Conservation (phyloP, 2,113 vertebrate genomes). For the Potamarius usumacintae region DNA sequence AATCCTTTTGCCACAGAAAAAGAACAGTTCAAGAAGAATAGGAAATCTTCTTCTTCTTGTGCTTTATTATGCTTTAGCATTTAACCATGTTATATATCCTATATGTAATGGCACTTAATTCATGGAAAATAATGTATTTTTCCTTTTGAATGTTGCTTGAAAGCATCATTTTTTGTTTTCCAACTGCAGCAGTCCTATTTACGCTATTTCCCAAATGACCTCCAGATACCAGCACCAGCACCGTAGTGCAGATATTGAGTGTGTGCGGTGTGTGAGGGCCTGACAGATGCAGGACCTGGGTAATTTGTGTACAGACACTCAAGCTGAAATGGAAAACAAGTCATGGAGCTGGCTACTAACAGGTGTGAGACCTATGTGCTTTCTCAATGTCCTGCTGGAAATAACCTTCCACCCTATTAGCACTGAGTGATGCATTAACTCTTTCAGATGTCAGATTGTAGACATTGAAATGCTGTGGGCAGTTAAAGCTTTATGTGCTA, state of each 20-base stretch:
- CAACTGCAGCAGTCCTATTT: background rate
- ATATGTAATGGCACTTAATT: background rate
- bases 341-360: slow-evolving; percentile 28
- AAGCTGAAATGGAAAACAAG: slow-evolving; percentile 52
- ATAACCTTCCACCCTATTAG: slow-evolving; percentile 50
- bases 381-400: slow-evolving; percentile 31
- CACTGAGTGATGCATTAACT: slow-evolving; percentile 37
- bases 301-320: slow-evolving; percentile 50
- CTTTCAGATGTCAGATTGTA: background rate
- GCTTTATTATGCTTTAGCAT: background rate
- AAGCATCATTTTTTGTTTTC: slow-evolving; percentile 24
- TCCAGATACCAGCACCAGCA: background rate
- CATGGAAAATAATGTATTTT: background rate
- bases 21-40: too few relatives aligned
- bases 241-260: background rate
- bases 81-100: background rate
- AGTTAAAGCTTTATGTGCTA: background rate
- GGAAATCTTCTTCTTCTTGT: too few relatives aligned
- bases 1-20: too few relatives aligned
- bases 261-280: slow-evolving; percentile 3
- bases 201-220: slow-evolving; percentile 39
- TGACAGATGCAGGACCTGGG: slow-evolving; percentile 38
- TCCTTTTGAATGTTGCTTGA: background rate
- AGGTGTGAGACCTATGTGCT: slow-evolving; percentile 37
- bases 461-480: background rate